Base-by-base conservation (phyloP, 1,140 invertebrate genomes). In the Akabosia matsudoensis region DNA sequence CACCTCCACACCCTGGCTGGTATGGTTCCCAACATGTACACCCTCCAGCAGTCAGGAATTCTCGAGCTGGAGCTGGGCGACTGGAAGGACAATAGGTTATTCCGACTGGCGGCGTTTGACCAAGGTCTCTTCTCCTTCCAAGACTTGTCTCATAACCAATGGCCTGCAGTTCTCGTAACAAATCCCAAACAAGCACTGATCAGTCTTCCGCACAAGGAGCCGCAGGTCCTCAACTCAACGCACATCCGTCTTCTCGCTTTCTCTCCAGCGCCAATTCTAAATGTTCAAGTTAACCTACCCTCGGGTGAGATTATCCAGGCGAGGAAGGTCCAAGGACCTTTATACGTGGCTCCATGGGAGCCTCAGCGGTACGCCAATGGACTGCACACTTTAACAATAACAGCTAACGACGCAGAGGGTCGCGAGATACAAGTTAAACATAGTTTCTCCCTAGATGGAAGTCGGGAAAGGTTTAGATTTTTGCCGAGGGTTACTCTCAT, bases 61-160 rank as follows among this genome's bases (percentile, higher is more conserved):
- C 85, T 96, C 74, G 70, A 72, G 24, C 45, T 72, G 28, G 70
- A 72, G 45, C 37, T 72, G 2, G 93, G 90, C 30, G 96, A 97
- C 86, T 97, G 95, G 95, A 97, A 95, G 86, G 92, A 95, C 83
- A 93, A 92, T 83, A 88, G 95, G 86, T 89, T 92, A 83, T 95
- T 90, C 86, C 89, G 95, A 24, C 82, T 97, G 30, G 88, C 89
- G 54, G 93, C 92, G 28, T 89, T 97, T 78, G 95, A 97, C 85
- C 92, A 96, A 85, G 94, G 93, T 24, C 84, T 95, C 76, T 91
- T 97, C 83, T 93, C 94, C n/a, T 96, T 97, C 84, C 86, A 90
- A 76, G 95, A 97, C 86, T 86, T 92, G 72, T 86, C 88, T 75
- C 90, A 94, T 83, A 87, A 89, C 76, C 86, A 89, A 52, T 96